Base-by-base conservation (phyloP, 2,113 vertebrate species). In the Halcyon malimbica region DNA sequence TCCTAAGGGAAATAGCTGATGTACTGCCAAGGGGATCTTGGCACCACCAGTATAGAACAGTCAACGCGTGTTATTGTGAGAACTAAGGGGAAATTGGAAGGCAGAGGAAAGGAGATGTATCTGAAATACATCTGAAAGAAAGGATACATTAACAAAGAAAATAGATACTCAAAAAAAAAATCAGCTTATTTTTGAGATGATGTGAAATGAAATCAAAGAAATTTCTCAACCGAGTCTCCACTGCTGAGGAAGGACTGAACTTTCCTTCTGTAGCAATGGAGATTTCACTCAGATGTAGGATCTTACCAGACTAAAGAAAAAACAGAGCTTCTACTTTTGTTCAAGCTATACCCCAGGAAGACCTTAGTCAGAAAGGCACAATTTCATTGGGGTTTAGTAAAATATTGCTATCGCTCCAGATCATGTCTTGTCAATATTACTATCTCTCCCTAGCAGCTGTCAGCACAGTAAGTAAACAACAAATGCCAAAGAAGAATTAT, bases 1-100 rank as follows among this genome's bases (percentile, higher is more conserved):
- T 85, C 89, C 93, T 80, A 56, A 77, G 91, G 78, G 93, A 96
- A 95, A 96, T 11, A 85, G 68, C 2, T 84, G 86, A 83, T 64
- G 17, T 63, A 64, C 62, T 76, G 86, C 77, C 65, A 82, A 46
- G 57, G n/a, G 51, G 71, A 89, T 90, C 53, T 69, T 81, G 82
- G 71, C 70, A 79, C 56, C 63, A 82, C 25, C 51, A 80, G 56
- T 50, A 80, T 50, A 89, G 57, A 93, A 79, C 39, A 78, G 83
- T 80, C 71, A 94, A 75, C 3, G 12, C 11, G 25, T 4, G n/a
- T 23, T 81, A 84, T 39, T 82, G 20, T 75, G 50, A 96, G 65
- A 93, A 79, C 48, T 82, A 94, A 90, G 33, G 57, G 64, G 35
- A 87, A 84, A 87, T 20, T 24, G 31, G n/a, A 79, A 9, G 21